A percentile compares a stretch with the other conserved stretches of the same genome.
Evolutionary conservation across 2,797 vertebrate species (phyloP).

Genomic region (Petrocephalus sullivani): DNA sequence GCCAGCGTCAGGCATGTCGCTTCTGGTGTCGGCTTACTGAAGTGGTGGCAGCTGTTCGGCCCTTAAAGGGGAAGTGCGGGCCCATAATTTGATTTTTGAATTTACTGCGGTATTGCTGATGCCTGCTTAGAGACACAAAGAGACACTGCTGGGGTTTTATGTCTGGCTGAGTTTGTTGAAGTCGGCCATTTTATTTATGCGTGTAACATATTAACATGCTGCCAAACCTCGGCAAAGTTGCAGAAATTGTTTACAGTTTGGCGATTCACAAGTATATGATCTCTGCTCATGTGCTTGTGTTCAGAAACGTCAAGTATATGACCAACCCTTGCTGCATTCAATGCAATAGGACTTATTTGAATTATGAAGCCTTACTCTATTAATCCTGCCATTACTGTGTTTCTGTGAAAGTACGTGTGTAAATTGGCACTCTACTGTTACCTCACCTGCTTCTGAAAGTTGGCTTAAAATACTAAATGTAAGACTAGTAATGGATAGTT

Average conservation of each 20-base stretch:
- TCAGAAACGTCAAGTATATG: not conserved
- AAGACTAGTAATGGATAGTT: conserved; percentile 45
- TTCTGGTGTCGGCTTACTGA: conserved; percentile 41
- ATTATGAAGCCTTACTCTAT: not conserved
- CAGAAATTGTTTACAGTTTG: not conserved
- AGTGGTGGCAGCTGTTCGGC: conserved; percentile 22
- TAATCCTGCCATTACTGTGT: conserved; percentile 28
- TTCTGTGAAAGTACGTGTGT: conserved; percentile 50
- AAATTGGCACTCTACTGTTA: conserved; percentile 45
- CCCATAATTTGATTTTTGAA: not conserved
- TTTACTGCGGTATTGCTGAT: not conserved
- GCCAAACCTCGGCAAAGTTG: not conserved
- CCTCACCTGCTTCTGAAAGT: conserved; percentile 34
- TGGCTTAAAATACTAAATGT: conserved; percentile 46
- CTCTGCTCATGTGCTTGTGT: not conserved
- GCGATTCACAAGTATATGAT: not conserved
- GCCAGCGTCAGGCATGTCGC: conserved; percentile 24
- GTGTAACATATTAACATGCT: not conserved
- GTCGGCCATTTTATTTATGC: not conserved
- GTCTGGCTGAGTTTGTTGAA: not conserved
- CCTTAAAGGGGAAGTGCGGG: conserved; percentile 35
- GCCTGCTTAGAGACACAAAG: not conserved
- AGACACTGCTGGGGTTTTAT: not conserved
- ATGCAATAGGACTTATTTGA: not conserved
- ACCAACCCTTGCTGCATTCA: not conserved